Percentiles rank a stretch among this genome's conserved stretches.
Conservation (phyloP, 2,797 vertebrate genomes). For the Coregonus ussuriensis region DNA sequence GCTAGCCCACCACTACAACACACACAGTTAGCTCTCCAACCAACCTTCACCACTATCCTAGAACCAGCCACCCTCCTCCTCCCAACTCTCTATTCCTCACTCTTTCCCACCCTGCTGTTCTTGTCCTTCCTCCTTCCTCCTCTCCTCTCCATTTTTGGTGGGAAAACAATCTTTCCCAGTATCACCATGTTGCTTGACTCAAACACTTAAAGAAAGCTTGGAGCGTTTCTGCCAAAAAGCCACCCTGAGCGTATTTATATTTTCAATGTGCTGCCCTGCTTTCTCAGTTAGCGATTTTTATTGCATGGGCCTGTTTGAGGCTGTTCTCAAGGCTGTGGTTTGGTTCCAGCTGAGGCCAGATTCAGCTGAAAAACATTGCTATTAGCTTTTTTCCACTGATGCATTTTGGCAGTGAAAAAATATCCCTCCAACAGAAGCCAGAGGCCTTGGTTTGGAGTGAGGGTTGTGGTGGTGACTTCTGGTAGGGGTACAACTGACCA, state of each 20-base stretch:
- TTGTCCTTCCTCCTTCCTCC: not conserved
- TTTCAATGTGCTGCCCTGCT: slow-evolving; percentile 40
- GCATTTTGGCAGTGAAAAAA: slow-evolving; percentile 70
- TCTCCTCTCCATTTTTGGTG: not conserved
- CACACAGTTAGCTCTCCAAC: slow-evolving; percentile 5
- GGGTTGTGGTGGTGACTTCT: slow-evolving; percentile 10
- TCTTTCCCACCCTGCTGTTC: not conserved
- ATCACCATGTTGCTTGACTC: slow-evolving; percentile 33
- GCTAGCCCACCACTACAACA: not conserved
- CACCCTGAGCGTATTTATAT: slow-evolving; percentile 50
- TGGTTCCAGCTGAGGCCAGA: slow-evolving; percentile 72
- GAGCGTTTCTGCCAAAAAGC: slow-evolving; percentile 44
- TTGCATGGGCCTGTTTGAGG: slow-evolving; percentile 58
- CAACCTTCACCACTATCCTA: not conserved
- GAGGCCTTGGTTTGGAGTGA: slow-evolving; percentile 21
- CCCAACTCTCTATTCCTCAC: not conserved
- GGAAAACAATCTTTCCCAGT: slow-evolving; percentile 26
- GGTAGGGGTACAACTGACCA: slow-evolving; percentile 47
- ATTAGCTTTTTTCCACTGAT: slow-evolving; percentile 68
- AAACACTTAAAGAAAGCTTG: slow-evolving; percentile 46
- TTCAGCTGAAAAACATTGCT: slow-evolving; percentile 75
- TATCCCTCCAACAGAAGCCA: slow-evolving; percentile 12
- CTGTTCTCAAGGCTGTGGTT: slow-evolving; percentile 78
- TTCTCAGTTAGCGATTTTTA: slow-evolving; percentile 69
- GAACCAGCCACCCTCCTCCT: not conserved